These are phyloP conservation scores for Tricholauxania praeusta DNA, from an alignment of 2,888 invertebrate genomes.

Conservation along the genomic window DNA sequence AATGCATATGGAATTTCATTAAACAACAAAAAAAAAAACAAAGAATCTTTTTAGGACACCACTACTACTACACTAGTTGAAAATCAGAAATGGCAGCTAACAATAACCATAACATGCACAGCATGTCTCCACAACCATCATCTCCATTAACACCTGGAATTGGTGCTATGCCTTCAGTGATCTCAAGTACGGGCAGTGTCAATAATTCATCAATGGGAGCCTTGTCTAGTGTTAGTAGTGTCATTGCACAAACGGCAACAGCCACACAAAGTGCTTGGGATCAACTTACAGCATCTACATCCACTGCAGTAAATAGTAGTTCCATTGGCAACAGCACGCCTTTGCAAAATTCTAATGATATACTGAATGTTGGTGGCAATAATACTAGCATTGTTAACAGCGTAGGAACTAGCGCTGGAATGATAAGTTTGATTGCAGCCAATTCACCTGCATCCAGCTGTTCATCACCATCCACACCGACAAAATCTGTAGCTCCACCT, in stretches of 20 bases:
- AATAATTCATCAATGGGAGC: conserved; percentile 46
- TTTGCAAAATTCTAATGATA: conserved; percentile 29
- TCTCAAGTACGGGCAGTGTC: conserved; percentile 58
- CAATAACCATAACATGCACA: conserved; percentile 53
- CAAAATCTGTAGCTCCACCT: conserved; percentile 61
- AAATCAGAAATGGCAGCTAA: conserved; percentile 56
- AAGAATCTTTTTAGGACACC: no score
- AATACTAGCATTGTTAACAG: conserved; percentile 1
- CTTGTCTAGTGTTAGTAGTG: conserved; percentile 34
- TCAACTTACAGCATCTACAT: conserved; percentile 64
- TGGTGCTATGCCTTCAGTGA: conserved; percentile 56
- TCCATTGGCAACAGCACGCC: conserved; percentile 45
- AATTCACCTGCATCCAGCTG: conserved; percentile 61
- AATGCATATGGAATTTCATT: no score
- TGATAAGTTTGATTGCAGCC: conserved; percentile 52
- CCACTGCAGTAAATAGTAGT: conserved; percentile 44
- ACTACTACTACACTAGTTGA: background rate
- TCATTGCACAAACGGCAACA: conserved; percentile 48
- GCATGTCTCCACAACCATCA: conserved; percentile 40
- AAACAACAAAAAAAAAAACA: no score
- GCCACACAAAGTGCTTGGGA: conserved; percentile 66
- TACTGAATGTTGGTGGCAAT: conserved; percentile 4
- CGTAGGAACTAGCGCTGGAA: conserved; percentile 24
- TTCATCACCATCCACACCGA: conserved; percentile 65
- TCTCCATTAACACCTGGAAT: conserved; percentile 39